Base-by-base conservation (phyloP, 2,888 invertebrate genomes). In the Schizotus pectinicornis region DNA sequence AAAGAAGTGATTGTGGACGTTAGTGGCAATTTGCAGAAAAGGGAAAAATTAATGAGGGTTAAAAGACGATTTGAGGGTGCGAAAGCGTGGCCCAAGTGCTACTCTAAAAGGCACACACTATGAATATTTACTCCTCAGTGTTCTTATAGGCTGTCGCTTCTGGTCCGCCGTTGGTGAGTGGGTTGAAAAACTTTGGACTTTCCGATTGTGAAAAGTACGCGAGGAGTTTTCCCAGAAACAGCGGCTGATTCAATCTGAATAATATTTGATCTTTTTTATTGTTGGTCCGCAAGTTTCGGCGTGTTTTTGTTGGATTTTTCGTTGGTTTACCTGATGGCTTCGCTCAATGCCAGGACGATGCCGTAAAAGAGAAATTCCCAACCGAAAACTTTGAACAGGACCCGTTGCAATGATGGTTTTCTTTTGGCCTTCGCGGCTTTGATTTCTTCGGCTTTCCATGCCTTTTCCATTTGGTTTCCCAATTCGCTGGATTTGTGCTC, bases 401-500 rank as follows among this genome's bases (percentile, higher is more conserved):
- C 87, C 67, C 81, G 81, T 70, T 83, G 78, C 49, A 89, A 77
- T 64, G 88, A 89, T 0, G 89, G 88, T 43, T 81, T 78, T 34
- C 71, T 71, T n/a, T 79, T 74, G 50, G 74, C 61, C 68, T 77
- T 72, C 61, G 71, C 56, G 63, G 77, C 81, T 37, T 72, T 70
- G 41, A 78, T 75, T 57, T 85, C 80, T 76, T 89, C 89, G 33
- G 76, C 72, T 11, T 85, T 81, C 90, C 89, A 90, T 51, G 82
- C 81, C 60, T 77, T 80, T 70, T 85, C 84, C 62, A 90, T 77
- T 59, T 83, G 82, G 70, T 88, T 84, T 13, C 90, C 90, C 72
- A 90, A 76, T n/a, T 48, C 59, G 56, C 84, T 82, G 1, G 90
- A 90, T 57, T 84, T 84, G 76, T 91, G 91, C 68, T 88, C 88